phyloP scores from a whole-genome alignment of 2,113 vertebrate species.

The Pteruthius melanotis region DNA sequence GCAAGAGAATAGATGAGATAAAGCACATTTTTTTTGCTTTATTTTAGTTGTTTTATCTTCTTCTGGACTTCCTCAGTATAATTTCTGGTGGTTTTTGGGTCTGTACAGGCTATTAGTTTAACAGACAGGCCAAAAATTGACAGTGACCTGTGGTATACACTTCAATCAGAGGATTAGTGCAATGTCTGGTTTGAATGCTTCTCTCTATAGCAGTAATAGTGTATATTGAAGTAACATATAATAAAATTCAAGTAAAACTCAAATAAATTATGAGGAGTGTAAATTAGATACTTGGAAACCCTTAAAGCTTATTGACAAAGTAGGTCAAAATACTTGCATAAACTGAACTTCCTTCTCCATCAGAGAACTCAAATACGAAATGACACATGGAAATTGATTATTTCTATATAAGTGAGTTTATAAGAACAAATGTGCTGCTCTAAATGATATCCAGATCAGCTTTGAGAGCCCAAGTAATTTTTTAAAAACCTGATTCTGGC shows the following conservation, averaged over 20 bases:
- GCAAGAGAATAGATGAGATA: not conserved
- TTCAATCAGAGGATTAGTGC: not conserved
- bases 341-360: not conserved
- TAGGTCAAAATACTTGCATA: not conserved
- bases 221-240: not conserved
- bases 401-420: not conserved
- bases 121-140: not conserved
- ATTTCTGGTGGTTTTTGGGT: fast-evolving
- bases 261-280: not conserved
- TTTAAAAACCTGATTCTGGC: not conserved
- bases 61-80: not conserved
- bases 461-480: not conserved
- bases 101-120: not conserved
- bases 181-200: not conserved
- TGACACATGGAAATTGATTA: not conserved
- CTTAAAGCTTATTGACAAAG: not conserved
- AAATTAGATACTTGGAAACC: not conserved
- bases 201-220: not conserved
- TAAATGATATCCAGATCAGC: not conserved
- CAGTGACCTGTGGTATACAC: fast-evolving
- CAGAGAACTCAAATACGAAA: not conserved
- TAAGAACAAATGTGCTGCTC: not conserved
- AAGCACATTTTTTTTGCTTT: not conserved
- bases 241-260: not conserved
- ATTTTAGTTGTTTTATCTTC: not conserved